Evolutionary conservation across 37 sponge, comb jelly and placozoan species (phyloP).

Genomic region (Cliona cf. orientalis): DNA sequence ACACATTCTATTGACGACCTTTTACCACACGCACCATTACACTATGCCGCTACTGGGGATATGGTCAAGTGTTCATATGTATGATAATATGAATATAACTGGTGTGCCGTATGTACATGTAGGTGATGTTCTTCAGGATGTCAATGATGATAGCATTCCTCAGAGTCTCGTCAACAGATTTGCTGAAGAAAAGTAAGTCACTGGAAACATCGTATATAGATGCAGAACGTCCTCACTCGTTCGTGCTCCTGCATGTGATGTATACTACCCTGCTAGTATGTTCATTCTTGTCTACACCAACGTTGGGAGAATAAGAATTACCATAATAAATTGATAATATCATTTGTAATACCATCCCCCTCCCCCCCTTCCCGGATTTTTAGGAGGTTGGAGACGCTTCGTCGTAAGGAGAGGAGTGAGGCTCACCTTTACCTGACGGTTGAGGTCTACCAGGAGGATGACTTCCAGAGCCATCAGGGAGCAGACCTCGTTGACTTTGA

Average conservation of each 20-base stretch:
- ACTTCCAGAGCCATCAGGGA: conserved; percentile 70
- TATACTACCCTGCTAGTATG: not conserved
- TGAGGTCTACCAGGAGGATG: conserved; percentile 79
- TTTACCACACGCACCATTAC: no score
- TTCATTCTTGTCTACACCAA: not conserved
- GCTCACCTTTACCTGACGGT: conserved; percentile 93
- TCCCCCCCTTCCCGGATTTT: not conserved
- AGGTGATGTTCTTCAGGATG: conserved; percentile 77
- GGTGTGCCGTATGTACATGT: conserved; percentile 15
- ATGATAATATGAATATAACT: no score
- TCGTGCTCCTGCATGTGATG: not conserved
- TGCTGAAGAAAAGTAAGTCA: conserved; percentile 87
- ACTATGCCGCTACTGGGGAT: no score
- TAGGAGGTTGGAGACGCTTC: conserved; percentile 67
- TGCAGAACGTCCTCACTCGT: no score
- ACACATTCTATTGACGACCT: no score
- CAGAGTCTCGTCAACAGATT: conserved; percentile 72
- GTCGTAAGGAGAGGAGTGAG: conserved; percentile 94
- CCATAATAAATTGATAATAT: no score
- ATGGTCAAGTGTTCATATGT: no score
- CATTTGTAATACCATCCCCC: no score
- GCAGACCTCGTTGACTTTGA: conserved; percentile 67
- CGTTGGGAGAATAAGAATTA: no score
- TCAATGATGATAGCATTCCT: conserved; percentile 86
- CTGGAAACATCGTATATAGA: no score